Conservation (phyloP, 1,140 invertebrate species). For the Pogonognathellus flavescens region DNA sequence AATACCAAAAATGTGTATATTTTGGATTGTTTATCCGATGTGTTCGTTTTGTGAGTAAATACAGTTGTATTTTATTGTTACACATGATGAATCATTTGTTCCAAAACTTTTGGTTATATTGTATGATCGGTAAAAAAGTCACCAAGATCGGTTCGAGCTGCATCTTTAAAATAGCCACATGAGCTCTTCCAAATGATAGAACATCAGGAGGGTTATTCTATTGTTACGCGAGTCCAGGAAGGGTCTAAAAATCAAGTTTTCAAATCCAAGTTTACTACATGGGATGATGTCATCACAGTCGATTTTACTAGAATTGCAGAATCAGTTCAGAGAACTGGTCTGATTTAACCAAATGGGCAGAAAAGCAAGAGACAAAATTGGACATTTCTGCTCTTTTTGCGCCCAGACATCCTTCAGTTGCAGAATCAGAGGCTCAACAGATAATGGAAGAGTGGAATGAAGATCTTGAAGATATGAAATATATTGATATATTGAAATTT, state of each 20-base stretch:
- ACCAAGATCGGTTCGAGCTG: constrained; percentile 93
- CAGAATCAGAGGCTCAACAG: constrained; percentile 86
- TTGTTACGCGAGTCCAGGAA: constrained; percentile 90
- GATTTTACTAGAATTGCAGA: constrained; percentile 99
- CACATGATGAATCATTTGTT: too few relatives aligned
- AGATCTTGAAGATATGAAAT: constrained; percentile 96
- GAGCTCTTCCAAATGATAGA: constrained; percentile 93
- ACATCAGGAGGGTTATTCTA: constrained; percentile 87
- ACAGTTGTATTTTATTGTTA: too few relatives aligned
- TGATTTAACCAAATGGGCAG: constrained; percentile 94
- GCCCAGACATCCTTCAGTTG: constrained; percentile 91
- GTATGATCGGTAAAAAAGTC: constrained; percentile 98
- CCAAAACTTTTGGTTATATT: constrained; percentile 50
- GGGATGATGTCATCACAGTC: constrained; percentile 99
- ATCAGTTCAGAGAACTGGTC: constrained; percentile 96
- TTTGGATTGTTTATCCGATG: constrained; percentile 93
- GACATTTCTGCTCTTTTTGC: constrained; percentile 89
- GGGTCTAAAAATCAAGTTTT: constrained; percentile 88
- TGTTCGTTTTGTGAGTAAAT: constrained; percentile 95
- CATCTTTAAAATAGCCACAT: constrained; percentile 94
- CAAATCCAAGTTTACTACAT: constrained; percentile 96
- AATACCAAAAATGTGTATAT: constrained; percentile 97
- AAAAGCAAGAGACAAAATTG: constrained; percentile 88
- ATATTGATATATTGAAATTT: constrained; percentile 93
- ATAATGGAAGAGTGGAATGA: constrained; percentile 95